These are phyloP conservation scores for Myanophis thanlyinensis DNA, from an alignment of 2,113 vertebrate species.

Conservation along the genomic window DNA sequence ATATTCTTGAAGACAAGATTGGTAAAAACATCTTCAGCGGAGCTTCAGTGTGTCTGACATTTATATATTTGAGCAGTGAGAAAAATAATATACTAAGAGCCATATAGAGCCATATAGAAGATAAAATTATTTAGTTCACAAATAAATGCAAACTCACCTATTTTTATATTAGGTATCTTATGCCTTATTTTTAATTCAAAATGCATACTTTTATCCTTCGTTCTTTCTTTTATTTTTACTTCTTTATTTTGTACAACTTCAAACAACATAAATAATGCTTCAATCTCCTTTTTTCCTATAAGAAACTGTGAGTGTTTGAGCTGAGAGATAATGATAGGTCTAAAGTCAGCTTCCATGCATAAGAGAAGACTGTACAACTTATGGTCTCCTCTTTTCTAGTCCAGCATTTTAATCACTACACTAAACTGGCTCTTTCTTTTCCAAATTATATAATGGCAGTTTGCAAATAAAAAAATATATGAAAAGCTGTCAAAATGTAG, in stretches of 20 bases:
- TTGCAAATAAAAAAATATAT: neutral
- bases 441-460: neutral
- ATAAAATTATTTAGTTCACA: neutral
- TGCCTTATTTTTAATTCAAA: neutral
- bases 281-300: neutral
- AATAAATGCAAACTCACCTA: neutral
- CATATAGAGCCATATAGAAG: neutral
- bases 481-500: neutral
- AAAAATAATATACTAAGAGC: neutral
- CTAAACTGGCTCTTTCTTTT: neutral
- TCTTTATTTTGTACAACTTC: neutral
- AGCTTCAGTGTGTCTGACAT: neutral
- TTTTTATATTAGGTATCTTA: neutral
- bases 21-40: neutral
- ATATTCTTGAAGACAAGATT: neutral
- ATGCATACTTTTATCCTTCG: neutral
- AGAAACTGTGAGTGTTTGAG: neutral
- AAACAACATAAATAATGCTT: neutral
- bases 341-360: neutral
- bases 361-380: neutral
- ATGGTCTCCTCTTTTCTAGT: neutral
- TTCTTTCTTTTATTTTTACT: neutral
- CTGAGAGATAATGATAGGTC: neutral
- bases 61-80: neutral
- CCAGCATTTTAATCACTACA: neutral